Evolutionary conservation across 92 coral and sea anemone species (phyloP).

Genomic region (Palythoa caribaeorum): DNA sequence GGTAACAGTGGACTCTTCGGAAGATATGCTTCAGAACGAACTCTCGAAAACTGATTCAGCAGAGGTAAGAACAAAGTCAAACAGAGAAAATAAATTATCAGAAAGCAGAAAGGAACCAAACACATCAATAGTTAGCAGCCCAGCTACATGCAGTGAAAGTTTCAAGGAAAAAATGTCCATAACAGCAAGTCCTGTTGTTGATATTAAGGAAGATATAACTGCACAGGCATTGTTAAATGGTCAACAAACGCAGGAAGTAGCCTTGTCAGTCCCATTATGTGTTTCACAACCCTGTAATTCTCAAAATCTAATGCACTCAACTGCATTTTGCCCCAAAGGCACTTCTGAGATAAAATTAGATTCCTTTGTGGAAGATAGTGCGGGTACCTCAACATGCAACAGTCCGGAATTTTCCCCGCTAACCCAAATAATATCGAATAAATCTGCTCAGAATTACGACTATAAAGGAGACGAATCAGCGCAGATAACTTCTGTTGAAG

Average conservation of each 20-base stretch:
- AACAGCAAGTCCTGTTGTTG: background rate
- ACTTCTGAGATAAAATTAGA: background rate
- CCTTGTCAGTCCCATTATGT: background rate
- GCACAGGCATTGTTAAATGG: background rate
- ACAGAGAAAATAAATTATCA: too few species aligned
- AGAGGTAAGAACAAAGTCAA: too few species aligned
- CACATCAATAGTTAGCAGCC: background rate
- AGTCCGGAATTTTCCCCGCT: conserved; percentile 34
- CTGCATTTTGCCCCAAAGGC: background rate
- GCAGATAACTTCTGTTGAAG: background rate
- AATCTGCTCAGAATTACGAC: background rate
- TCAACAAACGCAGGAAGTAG: background rate
- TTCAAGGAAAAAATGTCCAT: background rate
- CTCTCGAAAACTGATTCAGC: background rate
- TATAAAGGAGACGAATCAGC: background rate
- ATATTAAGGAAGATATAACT: background rate
- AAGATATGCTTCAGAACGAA: background rate
- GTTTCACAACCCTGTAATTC: background rate
- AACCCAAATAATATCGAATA: background rate
- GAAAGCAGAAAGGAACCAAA: background rate
- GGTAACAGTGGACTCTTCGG: background rate
- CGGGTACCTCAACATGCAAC: background rate
- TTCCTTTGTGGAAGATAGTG: background rate
- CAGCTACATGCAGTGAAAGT: background rate
- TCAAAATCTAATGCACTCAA: background rate